Conservation (phyloP, 2,797 vertebrate species). For the Falco cherrug region DNA sequence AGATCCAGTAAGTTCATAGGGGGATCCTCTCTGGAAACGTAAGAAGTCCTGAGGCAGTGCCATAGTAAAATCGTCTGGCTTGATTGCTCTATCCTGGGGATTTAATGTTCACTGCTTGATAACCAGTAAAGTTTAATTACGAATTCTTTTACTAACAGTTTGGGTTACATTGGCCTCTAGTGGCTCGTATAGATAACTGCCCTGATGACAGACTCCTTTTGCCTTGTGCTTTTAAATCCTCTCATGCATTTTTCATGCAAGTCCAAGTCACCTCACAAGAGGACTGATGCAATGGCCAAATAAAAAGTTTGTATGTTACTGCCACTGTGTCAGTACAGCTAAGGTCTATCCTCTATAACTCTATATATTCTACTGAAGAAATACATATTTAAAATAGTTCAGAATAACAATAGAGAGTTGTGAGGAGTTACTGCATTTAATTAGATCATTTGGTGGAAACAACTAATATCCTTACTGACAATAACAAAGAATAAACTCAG, state of each 20-base stretch:
- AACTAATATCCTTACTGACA: not conserved
- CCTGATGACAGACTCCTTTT: not conserved
- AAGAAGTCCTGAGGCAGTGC: not conserved
- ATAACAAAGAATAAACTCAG: not conserved
- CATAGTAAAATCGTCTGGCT: not conserved
- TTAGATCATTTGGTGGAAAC: not conserved
- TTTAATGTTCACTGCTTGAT: not conserved
- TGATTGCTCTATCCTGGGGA: not conserved
- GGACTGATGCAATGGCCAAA: not conserved
- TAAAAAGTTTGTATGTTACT: not conserved
- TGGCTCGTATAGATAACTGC: not conserved
- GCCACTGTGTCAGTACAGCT: not conserved
- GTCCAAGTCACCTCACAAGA: not conserved
- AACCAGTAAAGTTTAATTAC: not conserved
- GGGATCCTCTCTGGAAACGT: not conserved
- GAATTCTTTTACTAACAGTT: not conserved
- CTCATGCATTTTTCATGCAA: not conserved
- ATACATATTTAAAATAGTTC: not conserved
- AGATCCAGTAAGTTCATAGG: not conserved
- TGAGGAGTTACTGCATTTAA: not conserved
- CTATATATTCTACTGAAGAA: not conserved
- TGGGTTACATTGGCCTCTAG: constrained; percentile 47
- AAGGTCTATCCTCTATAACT: not conserved
- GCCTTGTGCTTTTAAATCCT: not conserved
- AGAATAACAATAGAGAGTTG: not conserved